Percentiles rank a stretch among this genome's conserved stretches.
phyloP scores from a whole-genome alignment of 1,140 invertebrate species.

The Drosophila auraria region DNA sequence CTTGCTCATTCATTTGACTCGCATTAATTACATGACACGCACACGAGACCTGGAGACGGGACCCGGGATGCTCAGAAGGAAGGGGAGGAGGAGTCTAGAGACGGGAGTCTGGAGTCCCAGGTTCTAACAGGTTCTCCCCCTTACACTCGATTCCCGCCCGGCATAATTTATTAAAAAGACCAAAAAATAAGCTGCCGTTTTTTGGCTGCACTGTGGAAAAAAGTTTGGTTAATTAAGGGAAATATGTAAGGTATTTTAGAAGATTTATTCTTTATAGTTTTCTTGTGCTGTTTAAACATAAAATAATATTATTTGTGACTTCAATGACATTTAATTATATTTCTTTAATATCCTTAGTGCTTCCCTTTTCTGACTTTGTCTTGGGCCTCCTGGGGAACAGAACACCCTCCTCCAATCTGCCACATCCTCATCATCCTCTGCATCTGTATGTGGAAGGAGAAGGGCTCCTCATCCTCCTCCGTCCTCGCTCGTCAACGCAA shows the following conservation, averaged over 20 bases:
- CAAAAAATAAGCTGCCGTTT: conserved; percentile 48
- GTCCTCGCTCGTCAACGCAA: conserved; percentile 68
- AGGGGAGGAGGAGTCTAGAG: neutral
- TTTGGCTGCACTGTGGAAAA: conserved; percentile 35
- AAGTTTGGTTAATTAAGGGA: neutral
- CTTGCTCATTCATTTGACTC: conserved; percentile 75
- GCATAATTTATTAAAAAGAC: conserved; percentile 77
- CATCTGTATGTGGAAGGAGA: conserved; percentile 10
- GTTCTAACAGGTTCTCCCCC: conserved; percentile 11
- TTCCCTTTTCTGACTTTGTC: neutral
- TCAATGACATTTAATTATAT: neutral
- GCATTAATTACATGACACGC: conserved; percentile 82
- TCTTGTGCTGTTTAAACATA: neutral
- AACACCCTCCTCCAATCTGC: neutral
- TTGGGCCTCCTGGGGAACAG: conserved; percentile 15
- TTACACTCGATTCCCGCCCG: neutral
- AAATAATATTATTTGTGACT: neutral
- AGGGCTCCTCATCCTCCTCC: conserved; percentile 9
- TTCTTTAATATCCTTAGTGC: neutral
- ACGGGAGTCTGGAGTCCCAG: neutral
- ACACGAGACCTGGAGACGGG: conserved; percentile 28
- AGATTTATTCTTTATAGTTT: neutral
- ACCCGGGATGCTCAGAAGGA: neutral
- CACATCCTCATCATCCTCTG: conserved; percentile 37
- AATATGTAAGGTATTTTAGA: neutral